Conservation (phyloP, 2,797 vertebrate genomes). For the Apogon hyalosoma region DNA sequence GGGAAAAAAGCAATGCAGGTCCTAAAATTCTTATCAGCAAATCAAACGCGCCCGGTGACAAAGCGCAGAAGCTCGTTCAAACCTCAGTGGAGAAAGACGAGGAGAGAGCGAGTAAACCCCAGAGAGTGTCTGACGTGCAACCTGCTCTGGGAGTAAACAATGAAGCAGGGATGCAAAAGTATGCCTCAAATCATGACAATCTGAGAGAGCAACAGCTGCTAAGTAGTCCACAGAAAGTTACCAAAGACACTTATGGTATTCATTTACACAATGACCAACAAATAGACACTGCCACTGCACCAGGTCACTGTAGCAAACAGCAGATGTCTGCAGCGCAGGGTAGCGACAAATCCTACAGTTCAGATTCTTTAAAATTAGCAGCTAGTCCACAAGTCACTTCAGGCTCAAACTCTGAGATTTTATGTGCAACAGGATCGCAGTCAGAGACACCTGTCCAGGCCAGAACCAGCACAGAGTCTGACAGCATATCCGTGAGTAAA, state of each 20-base stretch:
- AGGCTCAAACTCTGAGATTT: slow-evolving; percentile 48
- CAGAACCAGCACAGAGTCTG: slow-evolving; percentile 32
- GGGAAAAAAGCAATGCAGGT: slow-evolving; percentile 83
- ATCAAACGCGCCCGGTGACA: slow-evolving; percentile 54
- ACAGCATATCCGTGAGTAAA: slow-evolving; percentile 34
- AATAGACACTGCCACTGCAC: slow-evolving; percentile 2
- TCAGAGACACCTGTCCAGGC: slow-evolving; percentile 14
- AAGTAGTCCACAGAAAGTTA: slow-evolving; percentile 23
- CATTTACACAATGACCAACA: slow-evolving; percentile 32
- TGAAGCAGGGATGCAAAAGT: slow-evolving; percentile 22
- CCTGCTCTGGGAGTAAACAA: slow-evolving; percentile 36
- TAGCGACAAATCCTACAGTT: slow-evolving; percentile 18
- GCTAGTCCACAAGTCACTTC: slow-evolving; percentile 5
- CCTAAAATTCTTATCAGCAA: slow-evolving; percentile 71
- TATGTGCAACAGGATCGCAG: slow-evolving; percentile 23
- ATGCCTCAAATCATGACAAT: slow-evolving; percentile 15
- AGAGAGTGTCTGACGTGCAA: slow-evolving; percentile 19
- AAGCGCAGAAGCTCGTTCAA: slow-evolving; percentile 39
- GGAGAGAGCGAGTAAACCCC: slow-evolving; percentile 25
- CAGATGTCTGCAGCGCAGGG: slow-evolving; percentile 10
- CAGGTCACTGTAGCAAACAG: slow-evolving; percentile 1
- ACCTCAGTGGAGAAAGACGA: slow-evolving; percentile 33
- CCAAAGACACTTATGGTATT: neutral
- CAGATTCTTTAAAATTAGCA: slow-evolving; percentile 33
- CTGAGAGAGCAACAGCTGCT: slow-evolving; percentile 27